phyloP scores from a whole-genome alignment of 2,888 invertebrate genomes.

The Lithophane leautieri region DNA sequence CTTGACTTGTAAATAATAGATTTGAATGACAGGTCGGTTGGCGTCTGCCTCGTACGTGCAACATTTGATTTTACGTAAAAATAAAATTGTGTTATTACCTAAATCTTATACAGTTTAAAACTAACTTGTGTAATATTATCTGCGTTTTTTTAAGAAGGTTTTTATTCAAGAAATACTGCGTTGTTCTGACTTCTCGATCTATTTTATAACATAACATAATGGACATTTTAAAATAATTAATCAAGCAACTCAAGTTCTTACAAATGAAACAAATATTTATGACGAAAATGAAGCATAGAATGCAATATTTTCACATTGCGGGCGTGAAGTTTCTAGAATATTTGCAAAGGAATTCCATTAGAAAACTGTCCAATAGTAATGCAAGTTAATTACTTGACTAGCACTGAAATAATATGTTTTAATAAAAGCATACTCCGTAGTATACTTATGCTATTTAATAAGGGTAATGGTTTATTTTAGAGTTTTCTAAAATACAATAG shows the following conservation, averaged over 20 bases:
- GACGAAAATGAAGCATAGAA: conserved; percentile 13
- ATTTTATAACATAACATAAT: neutral
- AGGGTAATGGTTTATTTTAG: neutral
- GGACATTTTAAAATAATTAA: neutral
- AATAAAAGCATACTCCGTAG: conserved; percentile 40
- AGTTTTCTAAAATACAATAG: conserved; percentile 1
- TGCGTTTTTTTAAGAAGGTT: neutral
- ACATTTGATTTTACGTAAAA: neutral
- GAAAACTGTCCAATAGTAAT: conserved; percentile 53
- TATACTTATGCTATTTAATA: conserved; percentile 17
- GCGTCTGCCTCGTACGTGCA: neutral
- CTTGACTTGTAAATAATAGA: neutral
- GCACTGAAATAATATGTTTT: conserved; percentile 44
- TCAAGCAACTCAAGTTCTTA: neutral
- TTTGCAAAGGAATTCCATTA: conserved; percentile 70
- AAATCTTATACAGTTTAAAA: neutral
- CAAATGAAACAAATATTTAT: neutral
- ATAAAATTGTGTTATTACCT: neutral
- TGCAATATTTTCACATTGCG: conserved; percentile 46
- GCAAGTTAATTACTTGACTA: conserved; percentile 62
- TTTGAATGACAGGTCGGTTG: neutral
- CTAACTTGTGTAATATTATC: neutral
- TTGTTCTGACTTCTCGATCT: no score
- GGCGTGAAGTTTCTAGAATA: conserved; percentile 59
- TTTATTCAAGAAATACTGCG: neutral